Percentiles rank a stretch among this genome's conserved stretches.
These are phyloP conservation scores for Trichoplax adhaerens DNA, from an alignment of 37 sponge, comb jelly and placozoan species.

Conservation along the genomic window DNA sequence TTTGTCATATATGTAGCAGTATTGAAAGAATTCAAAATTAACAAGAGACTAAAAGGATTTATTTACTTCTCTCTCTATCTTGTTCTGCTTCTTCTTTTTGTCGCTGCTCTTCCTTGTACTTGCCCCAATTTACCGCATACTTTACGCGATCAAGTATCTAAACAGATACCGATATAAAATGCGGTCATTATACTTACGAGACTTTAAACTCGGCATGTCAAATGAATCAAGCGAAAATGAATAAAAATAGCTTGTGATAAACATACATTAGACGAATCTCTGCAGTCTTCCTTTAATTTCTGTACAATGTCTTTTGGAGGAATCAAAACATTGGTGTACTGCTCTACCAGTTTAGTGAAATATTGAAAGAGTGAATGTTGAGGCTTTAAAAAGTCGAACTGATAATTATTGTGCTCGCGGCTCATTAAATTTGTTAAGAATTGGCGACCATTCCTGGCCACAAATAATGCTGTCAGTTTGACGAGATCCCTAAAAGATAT, in stretches of 20 bases:
- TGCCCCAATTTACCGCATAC: slow-evolving; percentile 58
- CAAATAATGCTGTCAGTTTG: slow-evolving; percentile 94
- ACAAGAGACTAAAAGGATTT: neutral
- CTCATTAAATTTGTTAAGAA: slow-evolving; percentile 84
- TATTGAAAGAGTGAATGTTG: slow-evolving; percentile 79
- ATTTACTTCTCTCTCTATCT: slow-evolving; percentile 68
- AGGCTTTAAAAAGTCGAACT: slow-evolving; percentile 90
- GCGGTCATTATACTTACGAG: too few species aligned
- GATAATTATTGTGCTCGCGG: slow-evolving; percentile 73
- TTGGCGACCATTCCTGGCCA: slow-evolving; percentile 73
- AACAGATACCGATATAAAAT: neutral
- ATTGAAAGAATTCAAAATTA: neutral
- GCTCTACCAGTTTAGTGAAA: slow-evolving; percentile 94
- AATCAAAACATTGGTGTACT: slow-evolving; percentile 55
- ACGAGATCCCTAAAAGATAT: slow-evolving; percentile 56
- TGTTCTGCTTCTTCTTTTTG: slow-evolving; percentile 58
- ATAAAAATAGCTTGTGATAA: neutral
- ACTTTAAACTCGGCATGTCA: neutral
- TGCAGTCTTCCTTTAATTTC: slow-evolving; percentile 5
- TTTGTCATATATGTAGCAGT: neutral
- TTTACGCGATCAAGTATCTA: slow-evolving; percentile 49
- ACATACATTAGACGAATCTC: slow-evolving; percentile 11
- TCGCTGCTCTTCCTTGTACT: slow-evolving; percentile 46
- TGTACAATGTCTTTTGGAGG: slow-evolving; percentile 20
- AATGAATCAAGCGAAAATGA: slow-evolving; percentile 1